phyloP scores from a whole-genome alignment of 2,888 invertebrate genomes.

The Netelia fuscicornis region DNA sequence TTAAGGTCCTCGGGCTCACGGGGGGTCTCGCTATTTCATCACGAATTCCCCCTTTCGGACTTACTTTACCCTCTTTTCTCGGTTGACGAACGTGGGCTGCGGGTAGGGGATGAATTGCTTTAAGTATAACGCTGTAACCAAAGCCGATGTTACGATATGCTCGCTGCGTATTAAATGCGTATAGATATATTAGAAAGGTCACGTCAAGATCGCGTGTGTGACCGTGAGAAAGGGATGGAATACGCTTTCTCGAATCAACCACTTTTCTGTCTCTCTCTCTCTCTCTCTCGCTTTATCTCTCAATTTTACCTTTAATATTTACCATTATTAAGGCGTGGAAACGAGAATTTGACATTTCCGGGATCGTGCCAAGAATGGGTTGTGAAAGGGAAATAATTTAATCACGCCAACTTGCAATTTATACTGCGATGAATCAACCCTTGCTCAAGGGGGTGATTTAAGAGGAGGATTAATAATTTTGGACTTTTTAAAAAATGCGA shows the following conservation, averaged over 20 bases:
- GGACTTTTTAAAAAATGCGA: too few relatives aligned
- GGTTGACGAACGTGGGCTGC: not conserved
- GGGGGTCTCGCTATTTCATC: conserved; percentile 28
- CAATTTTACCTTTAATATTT: conserved; percentile 37
- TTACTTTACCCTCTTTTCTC: conserved; percentile 3
- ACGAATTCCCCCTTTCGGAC: conserved; percentile 21
- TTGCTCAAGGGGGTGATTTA: not conserved
- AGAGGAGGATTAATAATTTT: too few relatives aligned
- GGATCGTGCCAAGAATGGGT: not conserved
- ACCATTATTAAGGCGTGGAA: conserved; percentile 32
- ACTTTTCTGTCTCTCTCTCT: conserved; percentile 2
- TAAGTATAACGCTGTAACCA: conserved; percentile 27
- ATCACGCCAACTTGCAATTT: not conserved
- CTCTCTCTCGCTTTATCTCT: not conserved
- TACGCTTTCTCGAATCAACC: conserved; percentile 32
- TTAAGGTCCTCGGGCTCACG: conserved; percentile 10
- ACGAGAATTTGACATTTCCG: not conserved
- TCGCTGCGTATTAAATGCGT: conserved; percentile 5
- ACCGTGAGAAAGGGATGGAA: conserved; percentile 24
- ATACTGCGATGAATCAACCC: not conserved
- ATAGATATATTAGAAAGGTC: not conserved
- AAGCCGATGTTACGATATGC: conserved; percentile 29
- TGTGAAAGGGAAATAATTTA: conserved; percentile 7
- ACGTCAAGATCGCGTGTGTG: conserved; percentile 16
- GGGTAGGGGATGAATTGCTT: conserved; percentile 30